Evolutionary conservation across 1,140 invertebrate genomes (phyloP), one percentile per base, ranked within the genome.

Genomic region (Aleiodes sp.): DNA sequence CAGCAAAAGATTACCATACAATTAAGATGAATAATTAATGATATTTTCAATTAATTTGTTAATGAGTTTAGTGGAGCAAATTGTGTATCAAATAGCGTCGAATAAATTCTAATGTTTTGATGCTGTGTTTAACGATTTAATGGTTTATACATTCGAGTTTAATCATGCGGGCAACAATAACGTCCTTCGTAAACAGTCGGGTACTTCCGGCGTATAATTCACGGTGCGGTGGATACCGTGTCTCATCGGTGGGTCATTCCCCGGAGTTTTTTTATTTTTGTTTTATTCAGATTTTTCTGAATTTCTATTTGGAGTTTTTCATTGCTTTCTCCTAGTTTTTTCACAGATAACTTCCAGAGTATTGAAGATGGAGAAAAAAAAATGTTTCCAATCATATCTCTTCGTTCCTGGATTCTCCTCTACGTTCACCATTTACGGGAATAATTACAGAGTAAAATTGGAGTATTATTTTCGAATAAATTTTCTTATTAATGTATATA

Each of bases 161-260:
- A 69, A 69, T 63, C 60, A 69, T 69, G 67, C 67, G 67, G 67
- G 67, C 33, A n/a, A 69, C 60, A 63, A 69, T 69, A 62, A 69
- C 67, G 67, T 63, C 41, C 67, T 69, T 69, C 60, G 66, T 21
- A 31, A 35, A 41, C 35, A 61, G 46, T 43, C 43, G 19, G 26
- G 21, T 9, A 69, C 67, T 69, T 69, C 67, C 67, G 67, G 60
- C 33, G 59, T 46, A 24, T 21, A 52, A 69, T 69, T 69, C 16
- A 57, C 39, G 37, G 35, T 29, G 56, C 29, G 65, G 16, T 35
- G 57, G 14, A 59, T 10, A 56, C 52, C 24, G 19, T 26, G 14
- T 37, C 21, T 62, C 63, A 60, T 68, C 57, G 66, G 29, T 68
- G 59, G 66, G 66, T 68, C 66, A 62, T 68, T 68, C 66, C 26